These are phyloP conservation scores for Coendou prehensilis DNA, from an alignment of 2,797 vertebrate species.

Conservation along the genomic window DNA sequence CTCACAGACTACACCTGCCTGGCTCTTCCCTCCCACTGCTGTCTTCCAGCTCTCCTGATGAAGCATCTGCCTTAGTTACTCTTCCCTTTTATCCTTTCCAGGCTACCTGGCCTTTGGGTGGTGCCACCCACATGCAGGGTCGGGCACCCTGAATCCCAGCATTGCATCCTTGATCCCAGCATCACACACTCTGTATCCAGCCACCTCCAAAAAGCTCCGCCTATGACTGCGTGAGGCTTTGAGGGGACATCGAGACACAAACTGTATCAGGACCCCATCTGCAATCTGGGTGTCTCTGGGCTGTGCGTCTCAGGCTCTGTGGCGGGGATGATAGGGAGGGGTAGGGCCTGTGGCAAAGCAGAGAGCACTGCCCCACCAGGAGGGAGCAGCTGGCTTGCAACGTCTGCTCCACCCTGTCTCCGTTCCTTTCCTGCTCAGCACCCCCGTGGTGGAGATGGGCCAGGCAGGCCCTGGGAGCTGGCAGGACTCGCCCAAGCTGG, in stretches of 20 bases:
- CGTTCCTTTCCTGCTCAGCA: background rate
- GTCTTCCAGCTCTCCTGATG: no score
- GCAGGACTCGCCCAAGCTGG: rapidly evolving
- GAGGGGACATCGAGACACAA: background rate
- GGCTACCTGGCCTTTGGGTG: background rate
- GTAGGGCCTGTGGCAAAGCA: background rate
- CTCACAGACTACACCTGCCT: rapidly evolving
- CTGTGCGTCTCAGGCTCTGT: background rate
- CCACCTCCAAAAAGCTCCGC: background rate
- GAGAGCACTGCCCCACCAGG: rapidly evolving
- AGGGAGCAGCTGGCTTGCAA: background rate
- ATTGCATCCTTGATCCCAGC: background rate
- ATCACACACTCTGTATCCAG: background rate
- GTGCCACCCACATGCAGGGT: background rate
- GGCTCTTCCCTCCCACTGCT: background rate
- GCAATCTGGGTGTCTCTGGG: background rate
- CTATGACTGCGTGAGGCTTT: background rate
- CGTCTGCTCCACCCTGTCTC: background rate
- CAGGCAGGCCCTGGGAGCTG: background rate
- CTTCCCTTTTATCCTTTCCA: background rate
- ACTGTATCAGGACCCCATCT: background rate
- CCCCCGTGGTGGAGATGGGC: background rate
- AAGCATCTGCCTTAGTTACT: background rate
- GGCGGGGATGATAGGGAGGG: background rate
- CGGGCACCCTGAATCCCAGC: background rate